phyloP scores from a whole-genome alignment of 1,140 invertebrate species.

The Rhizoglyphus robini region DNA sequence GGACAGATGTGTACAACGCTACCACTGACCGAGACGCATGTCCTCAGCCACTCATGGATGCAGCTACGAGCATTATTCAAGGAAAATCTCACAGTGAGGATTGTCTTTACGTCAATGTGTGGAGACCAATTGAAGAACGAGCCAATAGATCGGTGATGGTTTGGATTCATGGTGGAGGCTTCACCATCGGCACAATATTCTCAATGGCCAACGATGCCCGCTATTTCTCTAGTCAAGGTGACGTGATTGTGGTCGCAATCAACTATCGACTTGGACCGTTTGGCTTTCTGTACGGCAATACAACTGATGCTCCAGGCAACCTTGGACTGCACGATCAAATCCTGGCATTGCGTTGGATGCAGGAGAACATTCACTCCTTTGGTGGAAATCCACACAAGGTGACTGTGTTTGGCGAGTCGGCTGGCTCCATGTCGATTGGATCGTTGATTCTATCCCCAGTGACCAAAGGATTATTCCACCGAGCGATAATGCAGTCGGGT shows the following conservation, averaged over 20 bases:
- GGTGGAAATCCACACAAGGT: conserved; percentile 31
- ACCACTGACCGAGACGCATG: neutral
- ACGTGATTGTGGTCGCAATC: conserved; percentile 40
- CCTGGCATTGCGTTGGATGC: conserved; percentile 32
- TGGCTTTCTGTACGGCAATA: conserved; percentile 13
- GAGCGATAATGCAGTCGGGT: conserved; percentile 33
- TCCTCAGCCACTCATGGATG: too few relatives aligned
- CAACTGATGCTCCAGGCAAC: neutral
- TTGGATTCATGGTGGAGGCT: conserved; percentile 22
- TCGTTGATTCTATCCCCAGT: conserved; percentile 32
- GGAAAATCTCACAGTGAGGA: conserved; percentile 24
- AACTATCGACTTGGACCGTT: conserved; percentile 36
- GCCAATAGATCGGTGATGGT: conserved; percentile 19
- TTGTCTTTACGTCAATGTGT: conserved; percentile 35
- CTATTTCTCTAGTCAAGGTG: conserved; percentile 59
- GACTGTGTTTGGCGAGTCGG: conserved; percentile 39
- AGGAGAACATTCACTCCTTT: conserved; percentile 31
- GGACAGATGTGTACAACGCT: conserved; percentile 2
- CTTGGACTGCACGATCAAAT: neutral
- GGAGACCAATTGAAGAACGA: conserved; percentile 23
- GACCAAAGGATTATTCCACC: conserved; percentile 21
- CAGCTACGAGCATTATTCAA: neutral
- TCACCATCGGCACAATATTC: conserved; percentile 1
- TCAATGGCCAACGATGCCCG: conserved; percentile 44
- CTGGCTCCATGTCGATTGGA: conserved; percentile 30